Conservation (phyloP, 2,113 vertebrate genomes). For the Pseudonaja textilis region DNA sequence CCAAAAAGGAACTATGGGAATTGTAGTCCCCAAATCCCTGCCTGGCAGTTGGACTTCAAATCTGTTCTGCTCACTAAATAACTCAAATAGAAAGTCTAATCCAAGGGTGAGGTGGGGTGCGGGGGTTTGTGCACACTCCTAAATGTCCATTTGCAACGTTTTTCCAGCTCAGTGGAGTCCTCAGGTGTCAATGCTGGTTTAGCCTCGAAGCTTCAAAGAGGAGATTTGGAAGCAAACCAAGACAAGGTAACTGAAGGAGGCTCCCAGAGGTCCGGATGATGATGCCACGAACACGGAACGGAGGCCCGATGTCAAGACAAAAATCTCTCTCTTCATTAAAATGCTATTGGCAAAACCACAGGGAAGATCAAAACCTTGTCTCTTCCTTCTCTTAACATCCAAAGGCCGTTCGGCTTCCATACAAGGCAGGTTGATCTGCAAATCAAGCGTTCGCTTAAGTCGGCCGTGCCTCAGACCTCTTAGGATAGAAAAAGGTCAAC, state of each 20-base stretch:
- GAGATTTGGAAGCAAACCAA: neutral
- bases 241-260: neutral
- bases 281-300: neutral
- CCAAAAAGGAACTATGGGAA: neutral
- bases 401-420: neutral
- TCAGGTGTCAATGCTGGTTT: neutral
- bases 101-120: neutral
- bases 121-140: neutral
- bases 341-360: neutral
- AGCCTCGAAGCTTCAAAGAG: neutral
- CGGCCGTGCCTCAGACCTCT: neutral
- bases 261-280: neutral
- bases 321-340: conserved; percentile 4
- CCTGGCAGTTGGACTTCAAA: neutral
- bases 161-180: neutral
- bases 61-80: neutral
- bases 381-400: neutral
- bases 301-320: neutral
- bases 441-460: neutral
- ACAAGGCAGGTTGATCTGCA: neutral
- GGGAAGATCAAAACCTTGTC: neutral
- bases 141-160: neutral
- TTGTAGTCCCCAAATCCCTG: neutral
- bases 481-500: neutral
- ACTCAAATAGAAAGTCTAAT: neutral